Conservation (phyloP, 92 coral and sea anemone species). For the Zoanthus solanderi region DNA sequence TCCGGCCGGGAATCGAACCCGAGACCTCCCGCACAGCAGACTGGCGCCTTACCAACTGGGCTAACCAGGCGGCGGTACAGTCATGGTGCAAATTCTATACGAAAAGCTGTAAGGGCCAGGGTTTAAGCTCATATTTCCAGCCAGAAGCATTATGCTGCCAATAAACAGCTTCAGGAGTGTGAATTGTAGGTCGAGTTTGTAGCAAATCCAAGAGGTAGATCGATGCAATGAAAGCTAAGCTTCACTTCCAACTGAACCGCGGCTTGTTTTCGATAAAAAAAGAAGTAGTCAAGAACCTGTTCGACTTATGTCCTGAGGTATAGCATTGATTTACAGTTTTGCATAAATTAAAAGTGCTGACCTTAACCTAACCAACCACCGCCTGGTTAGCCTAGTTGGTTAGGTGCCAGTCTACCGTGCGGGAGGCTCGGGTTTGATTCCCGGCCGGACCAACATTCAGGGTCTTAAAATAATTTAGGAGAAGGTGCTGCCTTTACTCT, state of each 20-base stretch:
- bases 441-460: too few relatives aligned
- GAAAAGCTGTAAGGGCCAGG: slow-evolving; percentile 6
- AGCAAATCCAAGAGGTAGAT: not conserved
- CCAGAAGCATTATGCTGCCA: slow-evolving; percentile 27
- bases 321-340: slow-evolving; percentile 13
- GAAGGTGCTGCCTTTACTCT: too few relatives aligned
- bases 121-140: slow-evolving; percentile 23
- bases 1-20: too few relatives aligned
- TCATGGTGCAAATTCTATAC: too few relatives aligned
- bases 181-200: not conserved
- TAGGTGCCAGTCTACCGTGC: too few relatives aligned
- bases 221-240: not conserved
- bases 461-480: too few relatives aligned
- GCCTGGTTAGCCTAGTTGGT: too few relatives aligned
- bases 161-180: slow-evolving; percentile 9
- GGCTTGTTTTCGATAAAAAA: slow-evolving; percentile 24
- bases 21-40: too few relatives aligned
- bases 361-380: not conserved
- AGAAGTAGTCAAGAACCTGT: slow-evolving; percentile 13
- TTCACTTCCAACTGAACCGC: slow-evolving; percentile 12
- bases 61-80: too few relatives aligned
- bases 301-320: slow-evolving; percentile 22
- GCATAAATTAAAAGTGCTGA: not conserved
- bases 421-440: too few relatives aligned
- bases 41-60: too few relatives aligned